Percentiles rank a stretch among this genome's conserved stretches.
Conservation (phyloP, 2,113 vertebrate species). For the Corythoichthys intestinalis region DNA sequence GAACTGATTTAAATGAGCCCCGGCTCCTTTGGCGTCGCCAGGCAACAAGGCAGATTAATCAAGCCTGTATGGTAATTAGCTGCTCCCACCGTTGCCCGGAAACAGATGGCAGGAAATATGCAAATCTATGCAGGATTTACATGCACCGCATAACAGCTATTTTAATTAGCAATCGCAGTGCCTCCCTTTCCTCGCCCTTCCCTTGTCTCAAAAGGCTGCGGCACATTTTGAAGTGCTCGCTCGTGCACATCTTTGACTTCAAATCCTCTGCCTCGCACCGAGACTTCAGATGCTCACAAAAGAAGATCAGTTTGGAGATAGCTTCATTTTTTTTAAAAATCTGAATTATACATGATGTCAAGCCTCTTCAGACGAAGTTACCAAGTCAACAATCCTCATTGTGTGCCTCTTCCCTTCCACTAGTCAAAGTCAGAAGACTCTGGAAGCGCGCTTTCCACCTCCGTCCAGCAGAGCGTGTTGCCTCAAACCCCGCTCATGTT, state of each 20-base stretch:
- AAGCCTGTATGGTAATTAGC: slow-evolving; percentile 98
- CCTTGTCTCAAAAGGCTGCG: slow-evolving; percentile 69
- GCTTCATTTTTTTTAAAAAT: slow-evolving; percentile 3
- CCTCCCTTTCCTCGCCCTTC: slow-evolving; percentile 43
- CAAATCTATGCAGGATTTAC: slow-evolving; percentile 99
- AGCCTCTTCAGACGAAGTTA: neutral
- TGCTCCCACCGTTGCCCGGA: slow-evolving; percentile 86
- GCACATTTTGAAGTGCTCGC: slow-evolving; percentile 61
- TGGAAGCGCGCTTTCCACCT: slow-evolving; percentile 79
- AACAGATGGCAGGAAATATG: slow-evolving; percentile 99
- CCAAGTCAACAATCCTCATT: slow-evolving; percentile 13
- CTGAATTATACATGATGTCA: neutral
- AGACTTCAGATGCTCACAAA: slow-evolving; percentile 31
- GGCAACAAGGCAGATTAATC: slow-evolving; percentile 97
- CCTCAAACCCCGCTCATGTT: slow-evolving; percentile 96
- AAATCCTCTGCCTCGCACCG: slow-evolving; percentile 31
- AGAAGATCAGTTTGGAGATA: slow-evolving; percentile 20
- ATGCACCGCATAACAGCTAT: slow-evolving; percentile 86
- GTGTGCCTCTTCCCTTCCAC: slow-evolving; percentile 54
- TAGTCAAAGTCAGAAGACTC: slow-evolving; percentile 93
- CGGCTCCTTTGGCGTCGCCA: slow-evolving; percentile 79
- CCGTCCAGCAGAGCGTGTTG: slow-evolving; percentile 88
- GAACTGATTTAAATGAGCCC: slow-evolving; percentile 70
- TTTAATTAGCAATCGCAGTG: slow-evolving; percentile 89
- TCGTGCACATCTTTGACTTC: slow-evolving; percentile 48